Percentiles rank a stretch among this genome's conserved stretches.
phyloP scores from a whole-genome alignment of 2,113 vertebrate species.

The Plectropomus leopardus region DNA sequence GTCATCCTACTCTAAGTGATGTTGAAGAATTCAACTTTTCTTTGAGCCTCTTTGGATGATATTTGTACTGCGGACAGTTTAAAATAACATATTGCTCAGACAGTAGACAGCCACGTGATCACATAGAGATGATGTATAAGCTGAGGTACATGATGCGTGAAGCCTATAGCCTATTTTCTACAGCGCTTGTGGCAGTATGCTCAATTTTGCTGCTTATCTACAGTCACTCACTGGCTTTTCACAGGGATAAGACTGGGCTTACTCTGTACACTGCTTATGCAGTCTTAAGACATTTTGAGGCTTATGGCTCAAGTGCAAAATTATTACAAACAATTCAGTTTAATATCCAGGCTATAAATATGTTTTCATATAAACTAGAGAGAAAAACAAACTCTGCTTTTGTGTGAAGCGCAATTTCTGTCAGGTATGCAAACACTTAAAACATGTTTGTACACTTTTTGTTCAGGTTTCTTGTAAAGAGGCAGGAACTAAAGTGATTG shows the following conservation, averaged over 20 bases:
- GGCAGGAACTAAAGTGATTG: not conserved
- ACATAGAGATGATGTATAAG: conserved; percentile 45
- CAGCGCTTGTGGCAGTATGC: conserved; percentile 43
- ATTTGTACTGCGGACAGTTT: conserved; percentile 38
- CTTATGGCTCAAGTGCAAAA: conserved; percentile 55
- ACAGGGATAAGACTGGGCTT: conserved; percentile 47
- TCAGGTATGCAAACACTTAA: not conserved
- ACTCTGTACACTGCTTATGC: conserved; percentile 50
- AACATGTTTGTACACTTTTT: not conserved
- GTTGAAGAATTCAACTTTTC: not conserved
- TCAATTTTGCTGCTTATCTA: conserved; percentile 69
- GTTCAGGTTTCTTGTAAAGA: not conserved
- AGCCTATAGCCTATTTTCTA: conserved; percentile 63
- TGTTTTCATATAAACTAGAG: not conserved
- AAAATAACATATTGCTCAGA: conserved; percentile 53
- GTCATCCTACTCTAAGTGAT: not conserved
- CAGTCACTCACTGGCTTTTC: conserved; percentile 55
- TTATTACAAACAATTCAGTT: conserved; percentile 43
- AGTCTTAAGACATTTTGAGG: conserved; percentile 50
- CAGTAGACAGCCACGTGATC: conserved; percentile 33
- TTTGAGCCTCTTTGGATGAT: conserved; percentile 24
- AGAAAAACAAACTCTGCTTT: not conserved
- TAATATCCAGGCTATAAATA: conserved; percentile 22
- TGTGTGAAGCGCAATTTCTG: not conserved
- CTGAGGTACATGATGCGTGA: conserved; percentile 59